phyloP scores from a whole-genome alignment of 2,888 invertebrate genomes.

The Lamellibrachia satsuma region DNA sequence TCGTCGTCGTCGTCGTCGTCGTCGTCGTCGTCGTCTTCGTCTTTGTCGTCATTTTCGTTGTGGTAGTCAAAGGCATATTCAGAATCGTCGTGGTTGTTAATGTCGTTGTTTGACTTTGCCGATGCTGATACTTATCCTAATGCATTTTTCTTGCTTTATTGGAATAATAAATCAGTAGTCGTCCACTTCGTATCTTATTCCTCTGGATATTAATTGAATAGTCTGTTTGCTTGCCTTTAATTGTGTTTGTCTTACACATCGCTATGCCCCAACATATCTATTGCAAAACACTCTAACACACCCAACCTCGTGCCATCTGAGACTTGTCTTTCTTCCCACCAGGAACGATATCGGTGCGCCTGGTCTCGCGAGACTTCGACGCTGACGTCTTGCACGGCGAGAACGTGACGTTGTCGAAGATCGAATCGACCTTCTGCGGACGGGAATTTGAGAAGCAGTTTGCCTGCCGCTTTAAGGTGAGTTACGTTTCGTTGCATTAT shows the following conservation, averaged over 20 bases:
- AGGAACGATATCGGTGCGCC: constrained; percentile 37
- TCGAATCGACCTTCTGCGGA: constrained; percentile 54
- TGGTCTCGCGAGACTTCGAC: constrained; percentile 53
- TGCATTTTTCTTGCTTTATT: too few species aligned
- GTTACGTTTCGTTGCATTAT: neutral
- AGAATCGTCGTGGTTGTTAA: too few species aligned
- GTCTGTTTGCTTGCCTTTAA: too few species aligned
- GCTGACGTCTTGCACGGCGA: constrained; percentile 57
- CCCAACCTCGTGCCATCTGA: neutral
- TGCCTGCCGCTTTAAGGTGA: constrained; percentile 52
- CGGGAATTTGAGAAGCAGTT: constrained; percentile 58
- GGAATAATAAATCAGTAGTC: too few species aligned
- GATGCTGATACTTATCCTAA: too few species aligned
- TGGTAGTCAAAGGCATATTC: too few species aligned
- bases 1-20: neutral
- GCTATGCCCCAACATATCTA: neutral
- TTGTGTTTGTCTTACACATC: neutral
- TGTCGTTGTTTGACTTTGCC: too few species aligned
- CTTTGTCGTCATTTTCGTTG: too few species aligned
- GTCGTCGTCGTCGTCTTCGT: too few species aligned
- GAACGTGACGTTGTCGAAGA: constrained; percentile 48
- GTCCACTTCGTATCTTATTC: too few species aligned
- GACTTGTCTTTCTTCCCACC: neutral
- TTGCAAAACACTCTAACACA: neutral
- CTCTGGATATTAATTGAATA: too few species aligned